Base-by-base conservation (phyloP, 64 coral and sea anemone species). In the Trachythela sp. region DNA sequence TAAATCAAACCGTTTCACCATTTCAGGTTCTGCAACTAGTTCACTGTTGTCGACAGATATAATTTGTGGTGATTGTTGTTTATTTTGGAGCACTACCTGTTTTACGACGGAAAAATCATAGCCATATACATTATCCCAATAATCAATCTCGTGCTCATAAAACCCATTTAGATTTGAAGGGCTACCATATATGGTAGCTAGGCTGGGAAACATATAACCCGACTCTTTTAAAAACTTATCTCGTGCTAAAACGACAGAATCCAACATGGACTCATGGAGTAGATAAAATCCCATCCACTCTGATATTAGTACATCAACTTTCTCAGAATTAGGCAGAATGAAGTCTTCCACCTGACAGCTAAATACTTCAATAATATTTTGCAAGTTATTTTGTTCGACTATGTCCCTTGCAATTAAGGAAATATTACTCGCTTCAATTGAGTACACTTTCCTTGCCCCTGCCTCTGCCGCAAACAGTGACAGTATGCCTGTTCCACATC, bases 251-350 rank as follows among this genome's bases (percentile, higher is more conserved):
- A 80, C 31, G 0, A 80, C 75, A 36, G 75, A 80, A 37, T 35
- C 32, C 37, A 80, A 36, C 75, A 80, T 80, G 8, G 75, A 80
- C 34, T 80, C 75, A 37, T 80, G 75, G 1, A 80, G 33, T 6
- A 80, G 75, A 80, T 80, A 80, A 39, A 80, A 80, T 38, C 75
- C 75, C 75, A 80, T 80, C 75, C 75, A 80, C 75, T 80, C 75
- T 80, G 75, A 80, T 38, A 80, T 80, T 15, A 80, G 13, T 35
- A 80, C 20, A 80, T 80, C 75, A 8, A 80, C 75, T 80, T 80
- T 80, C 37, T 80, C 75, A 37, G 33, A 37, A 39, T 1, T 29
- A 37, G 75, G 75, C 20, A 80, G 30, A 30, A 80, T 80, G 75
- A 80, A 80, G 17, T 80, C 75, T 80, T 80, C 75, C 2, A 80